Evolutionary conservation across 2,797 vertebrate genomes (phyloP).

Genomic region (Chrysocyon brachyurus): DNA sequence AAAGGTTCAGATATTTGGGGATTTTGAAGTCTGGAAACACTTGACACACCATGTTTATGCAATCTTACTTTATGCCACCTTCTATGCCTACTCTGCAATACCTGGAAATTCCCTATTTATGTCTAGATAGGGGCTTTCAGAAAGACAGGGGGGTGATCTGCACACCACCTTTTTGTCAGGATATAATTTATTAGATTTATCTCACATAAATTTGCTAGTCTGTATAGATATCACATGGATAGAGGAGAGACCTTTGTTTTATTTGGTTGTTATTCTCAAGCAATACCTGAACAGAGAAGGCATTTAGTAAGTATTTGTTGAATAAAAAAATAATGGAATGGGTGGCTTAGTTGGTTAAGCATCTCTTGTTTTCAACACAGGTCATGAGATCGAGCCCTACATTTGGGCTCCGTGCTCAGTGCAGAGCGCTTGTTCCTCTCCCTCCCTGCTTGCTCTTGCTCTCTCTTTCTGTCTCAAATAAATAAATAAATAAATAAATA

Average conservation of each 20-base stretch:
- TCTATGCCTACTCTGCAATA: not conserved
- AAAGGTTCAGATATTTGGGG: not conserved
- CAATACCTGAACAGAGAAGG: not conserved
- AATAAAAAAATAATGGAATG: conserved; percentile 25
- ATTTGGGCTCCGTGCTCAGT: not conserved
- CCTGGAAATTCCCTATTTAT: not conserved
- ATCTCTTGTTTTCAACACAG: not conserved
- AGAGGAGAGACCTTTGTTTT: not conserved
- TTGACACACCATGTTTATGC: not conserved
- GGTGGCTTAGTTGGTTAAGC: not conserved
- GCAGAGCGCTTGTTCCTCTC: not conserved
- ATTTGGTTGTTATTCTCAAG: not conserved
- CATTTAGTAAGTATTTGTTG: not conserved
- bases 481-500: not conserved
- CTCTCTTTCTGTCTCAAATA: not conserved
- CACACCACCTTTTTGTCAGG: not conserved
- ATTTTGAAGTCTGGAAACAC: not conserved
- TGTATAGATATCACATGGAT: not conserved
- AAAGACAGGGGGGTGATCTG: not conserved
- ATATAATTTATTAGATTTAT: not conserved
- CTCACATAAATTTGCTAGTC: not conserved
- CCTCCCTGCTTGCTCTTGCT: not conserved
- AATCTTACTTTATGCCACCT: not conserved
- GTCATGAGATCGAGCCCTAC: not conserved
- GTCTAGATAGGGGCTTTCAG: not conserved